Percentiles rank a stretch among this genome's conserved stretches.
Conservation (phyloP, 1,140 invertebrate species). For the Hyphantria cunea region DNA sequence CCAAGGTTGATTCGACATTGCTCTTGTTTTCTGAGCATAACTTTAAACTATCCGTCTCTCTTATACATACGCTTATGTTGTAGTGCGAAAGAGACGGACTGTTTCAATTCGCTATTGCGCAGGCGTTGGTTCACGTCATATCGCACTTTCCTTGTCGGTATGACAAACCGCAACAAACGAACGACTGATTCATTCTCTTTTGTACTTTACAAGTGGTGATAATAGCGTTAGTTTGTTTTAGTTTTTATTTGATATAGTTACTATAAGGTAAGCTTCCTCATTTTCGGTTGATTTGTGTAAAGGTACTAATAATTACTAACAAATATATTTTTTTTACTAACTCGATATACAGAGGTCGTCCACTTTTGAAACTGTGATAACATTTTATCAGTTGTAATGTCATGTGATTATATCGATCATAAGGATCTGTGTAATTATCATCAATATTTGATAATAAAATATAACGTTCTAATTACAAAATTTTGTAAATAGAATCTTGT, state of each 20-base stretch:
- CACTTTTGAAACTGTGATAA: slow-evolving; percentile 8
- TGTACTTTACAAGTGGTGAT: slow-evolving; percentile 24
- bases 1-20: slow-evolving; percentile 25
- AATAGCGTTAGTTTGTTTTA: slow-evolving; percentile 7
- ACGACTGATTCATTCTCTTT: slow-evolving; percentile 26
- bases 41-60: slow-evolving; percentile 23
- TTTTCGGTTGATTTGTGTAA: no score
- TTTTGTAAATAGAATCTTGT: background rate
- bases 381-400: slow-evolving; percentile 8
- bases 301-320: no score
- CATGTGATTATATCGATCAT: slow-evolving; percentile 4
- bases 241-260: slow-evolving; percentile 9
- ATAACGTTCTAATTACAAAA: background rate
- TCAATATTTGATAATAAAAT: background rate
- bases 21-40: slow-evolving; percentile 18
- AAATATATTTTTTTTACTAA: background rate
- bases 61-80: background rate
- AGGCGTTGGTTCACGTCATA: slow-evolving; percentile 39
- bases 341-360: slow-evolving; percentile 32
- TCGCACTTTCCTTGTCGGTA: slow-evolving; percentile 19
- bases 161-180: slow-evolving; percentile 31
- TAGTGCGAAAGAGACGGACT: slow-evolving; percentile 20
- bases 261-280: slow-evolving; percentile 12
- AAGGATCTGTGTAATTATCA: background rate
- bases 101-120: slow-evolving; percentile 31